Conservation (phyloP, 2,888 invertebrate species). For the Hirtodrosophila alboralis region DNA sequence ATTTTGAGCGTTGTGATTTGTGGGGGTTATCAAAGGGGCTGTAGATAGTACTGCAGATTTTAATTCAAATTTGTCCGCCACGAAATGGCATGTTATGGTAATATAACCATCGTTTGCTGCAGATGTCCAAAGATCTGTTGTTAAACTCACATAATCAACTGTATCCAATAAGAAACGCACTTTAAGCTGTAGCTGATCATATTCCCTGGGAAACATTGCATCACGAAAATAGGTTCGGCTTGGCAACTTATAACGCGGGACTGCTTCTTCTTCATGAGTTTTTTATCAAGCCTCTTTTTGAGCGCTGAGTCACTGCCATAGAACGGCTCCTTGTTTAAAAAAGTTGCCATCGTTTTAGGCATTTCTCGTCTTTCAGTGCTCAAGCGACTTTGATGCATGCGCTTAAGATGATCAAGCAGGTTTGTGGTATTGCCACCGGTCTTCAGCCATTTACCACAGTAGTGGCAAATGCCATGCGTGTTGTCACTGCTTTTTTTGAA, state of each 20-base stretch:
- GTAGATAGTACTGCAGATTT: slow-evolving; percentile 3
- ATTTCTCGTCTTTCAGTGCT: neutral
- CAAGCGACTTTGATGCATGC: slow-evolving; percentile 8
- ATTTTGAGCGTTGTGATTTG: too few species aligned
- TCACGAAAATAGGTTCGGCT: too few species aligned
- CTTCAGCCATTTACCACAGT: slow-evolving; percentile 10
- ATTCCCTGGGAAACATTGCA: too few species aligned
- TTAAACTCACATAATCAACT: too few species aligned
- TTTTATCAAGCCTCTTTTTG: too few species aligned
- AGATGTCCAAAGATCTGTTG: too few species aligned
- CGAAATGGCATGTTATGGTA: slow-evolving; percentile 18
- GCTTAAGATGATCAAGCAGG: slow-evolving; percentile 4
- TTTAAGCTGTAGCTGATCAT: too few species aligned
- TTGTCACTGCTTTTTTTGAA: slow-evolving; percentile 8
- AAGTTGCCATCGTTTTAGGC: slow-evolving; percentile 14
- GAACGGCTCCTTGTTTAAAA: slow-evolving; percentile 8
- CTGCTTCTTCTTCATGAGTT: too few species aligned
- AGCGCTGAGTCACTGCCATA: too few species aligned
- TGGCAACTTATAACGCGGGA: too few species aligned
- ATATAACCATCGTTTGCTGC: slow-evolving; percentile 11
- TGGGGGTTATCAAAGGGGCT: too few species aligned
- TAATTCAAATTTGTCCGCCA: slow-evolving; percentile 10
- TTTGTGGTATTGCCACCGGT: slow-evolving; percentile 11
- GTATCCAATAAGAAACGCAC: too few species aligned
- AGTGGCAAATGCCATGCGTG: slow-evolving; percentile 7